Percentiles rank a stretch among this genome's conserved stretches.
These are phyloP conservation scores for Xestia c-nigrum DNA, from an alignment of 2,888 invertebrate genomes.

Conservation along the genomic window DNA sequence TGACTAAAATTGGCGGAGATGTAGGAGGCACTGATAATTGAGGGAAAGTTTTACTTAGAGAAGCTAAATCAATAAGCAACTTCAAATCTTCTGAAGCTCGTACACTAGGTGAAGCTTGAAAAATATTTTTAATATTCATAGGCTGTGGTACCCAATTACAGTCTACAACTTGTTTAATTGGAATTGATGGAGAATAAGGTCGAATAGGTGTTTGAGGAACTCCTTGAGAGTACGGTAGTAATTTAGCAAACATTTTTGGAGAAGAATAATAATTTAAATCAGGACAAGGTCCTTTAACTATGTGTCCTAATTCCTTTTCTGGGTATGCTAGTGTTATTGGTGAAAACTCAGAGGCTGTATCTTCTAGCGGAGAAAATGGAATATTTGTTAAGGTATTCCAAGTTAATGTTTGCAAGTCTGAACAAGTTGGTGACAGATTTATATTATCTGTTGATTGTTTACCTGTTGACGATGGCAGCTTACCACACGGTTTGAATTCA, in stretches of 20 bases:
- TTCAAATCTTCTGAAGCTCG: neutral
- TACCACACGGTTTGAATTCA: neutral
- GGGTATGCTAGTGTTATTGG: neutral
- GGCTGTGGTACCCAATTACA: neutral
- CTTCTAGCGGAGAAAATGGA: neutral
- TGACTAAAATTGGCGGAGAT: neutral
- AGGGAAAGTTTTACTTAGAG: neutral
- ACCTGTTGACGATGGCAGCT: slow-evolving; percentile 4
- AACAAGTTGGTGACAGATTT: neutral
- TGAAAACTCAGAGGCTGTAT: neutral
- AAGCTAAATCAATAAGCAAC: neutral
- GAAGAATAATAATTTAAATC: neutral
- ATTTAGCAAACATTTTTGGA: neutral
- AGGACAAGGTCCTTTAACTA: neutral
- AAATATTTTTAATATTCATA: neutral
- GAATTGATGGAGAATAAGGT: neutral
- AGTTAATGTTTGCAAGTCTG: slow-evolving; percentile 6
- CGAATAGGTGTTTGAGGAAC: neutral
- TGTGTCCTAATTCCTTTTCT: neutral
- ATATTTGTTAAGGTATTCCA: slow-evolving; percentile 4
- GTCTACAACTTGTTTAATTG: no score
- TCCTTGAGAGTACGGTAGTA: neutral
- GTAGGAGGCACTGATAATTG: neutral
- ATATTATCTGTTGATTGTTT: neutral
- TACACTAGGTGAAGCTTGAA: neutral